Evolutionary conservation across 2,113 vertebrate species (phyloP).

Genomic region (Turnix velox): DNA sequence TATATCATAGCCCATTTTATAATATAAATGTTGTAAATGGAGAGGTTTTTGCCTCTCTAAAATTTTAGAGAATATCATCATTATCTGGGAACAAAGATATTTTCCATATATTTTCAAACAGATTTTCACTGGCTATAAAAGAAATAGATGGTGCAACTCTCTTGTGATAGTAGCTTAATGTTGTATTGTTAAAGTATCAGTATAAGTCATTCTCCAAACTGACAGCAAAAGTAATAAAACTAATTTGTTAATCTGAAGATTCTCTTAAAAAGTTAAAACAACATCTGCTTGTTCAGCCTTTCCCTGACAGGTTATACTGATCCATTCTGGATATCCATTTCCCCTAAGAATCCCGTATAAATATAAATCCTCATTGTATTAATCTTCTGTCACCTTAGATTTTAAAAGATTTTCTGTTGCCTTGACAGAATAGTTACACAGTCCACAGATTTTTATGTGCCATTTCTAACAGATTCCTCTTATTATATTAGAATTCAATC

Average conservation of each 20-base stretch:
- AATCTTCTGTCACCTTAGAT: not conserved
- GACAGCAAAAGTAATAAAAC: not conserved
- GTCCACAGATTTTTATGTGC: slow-evolving; percentile 17
- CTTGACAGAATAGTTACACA: slow-evolving; percentile 39
- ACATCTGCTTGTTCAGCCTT: not conserved
- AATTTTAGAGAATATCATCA: not conserved
- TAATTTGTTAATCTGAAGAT: slow-evolving; percentile 21
- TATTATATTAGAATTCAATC: not conserved
- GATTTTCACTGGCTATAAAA: not conserved
- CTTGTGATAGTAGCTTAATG: not conserved
- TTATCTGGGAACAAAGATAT: too few species aligned
- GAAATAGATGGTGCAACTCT: not conserved
- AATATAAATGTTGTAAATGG: not conserved
- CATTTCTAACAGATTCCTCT: slow-evolving; percentile 1
- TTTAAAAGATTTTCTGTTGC: not conserved
- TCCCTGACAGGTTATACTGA: not conserved
- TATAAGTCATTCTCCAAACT: not conserved
- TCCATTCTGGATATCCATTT: not conserved
- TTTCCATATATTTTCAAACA: not conserved
- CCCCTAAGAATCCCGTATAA: not conserved
- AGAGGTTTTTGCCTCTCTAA: not conserved
- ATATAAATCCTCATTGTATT: not conserved
- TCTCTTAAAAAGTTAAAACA: slow-evolving; percentile 16
- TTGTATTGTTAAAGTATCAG: too few species aligned
- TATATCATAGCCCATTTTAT: not conserved